These are phyloP conservation scores for Paralvinella palmiformis DNA, from an alignment of 1,140 invertebrate species.

Conservation along the genomic window DNA sequence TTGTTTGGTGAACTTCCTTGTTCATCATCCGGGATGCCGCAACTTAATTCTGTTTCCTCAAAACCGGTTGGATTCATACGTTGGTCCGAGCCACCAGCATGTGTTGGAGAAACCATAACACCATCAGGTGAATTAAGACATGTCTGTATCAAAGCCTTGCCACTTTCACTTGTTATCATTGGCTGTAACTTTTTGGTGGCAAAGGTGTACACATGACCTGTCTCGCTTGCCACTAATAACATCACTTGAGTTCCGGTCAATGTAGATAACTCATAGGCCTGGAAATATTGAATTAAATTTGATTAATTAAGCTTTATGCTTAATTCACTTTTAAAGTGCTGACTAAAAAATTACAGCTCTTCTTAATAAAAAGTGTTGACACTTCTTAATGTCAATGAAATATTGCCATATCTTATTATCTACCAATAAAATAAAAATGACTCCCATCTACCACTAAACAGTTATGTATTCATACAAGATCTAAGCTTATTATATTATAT, in stretches of 20 bases:
- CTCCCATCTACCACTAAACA: too few relatives aligned
- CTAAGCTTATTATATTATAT: too few relatives aligned
- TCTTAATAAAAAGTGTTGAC: too few relatives aligned
- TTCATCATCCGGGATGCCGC: constrained; percentile 56
- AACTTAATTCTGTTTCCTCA: constrained; percentile 96
- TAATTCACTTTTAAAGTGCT: not conserved
- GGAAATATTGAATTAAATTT: not conserved
- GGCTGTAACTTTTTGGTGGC: constrained; percentile 97
- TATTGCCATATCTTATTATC: too few relatives aligned
- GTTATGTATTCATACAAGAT: too few relatives aligned
- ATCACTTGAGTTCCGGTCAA: constrained; percentile 96
- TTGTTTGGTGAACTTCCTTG: too few relatives aligned
- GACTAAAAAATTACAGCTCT: too few relatives aligned
- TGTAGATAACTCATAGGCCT: constrained; percentile 98
- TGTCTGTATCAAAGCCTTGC: constrained; percentile 96
- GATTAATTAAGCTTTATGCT: not conserved
- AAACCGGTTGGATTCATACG: constrained; percentile 97
- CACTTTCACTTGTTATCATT: constrained; percentile 98
- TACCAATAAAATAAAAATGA: too few relatives aligned
- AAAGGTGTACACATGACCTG: constrained; percentile 98
- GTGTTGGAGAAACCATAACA: constrained; percentile 55
- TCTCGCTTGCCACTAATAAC: constrained; percentile 51
- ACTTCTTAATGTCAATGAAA: too few relatives aligned
- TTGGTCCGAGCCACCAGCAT: constrained; percentile 60
- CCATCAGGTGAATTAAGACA: constrained; percentile 95